Evolutionary conservation across 2,888 invertebrate species (phyloP).

Genomic region (Eretmocerus hayati): DNA sequence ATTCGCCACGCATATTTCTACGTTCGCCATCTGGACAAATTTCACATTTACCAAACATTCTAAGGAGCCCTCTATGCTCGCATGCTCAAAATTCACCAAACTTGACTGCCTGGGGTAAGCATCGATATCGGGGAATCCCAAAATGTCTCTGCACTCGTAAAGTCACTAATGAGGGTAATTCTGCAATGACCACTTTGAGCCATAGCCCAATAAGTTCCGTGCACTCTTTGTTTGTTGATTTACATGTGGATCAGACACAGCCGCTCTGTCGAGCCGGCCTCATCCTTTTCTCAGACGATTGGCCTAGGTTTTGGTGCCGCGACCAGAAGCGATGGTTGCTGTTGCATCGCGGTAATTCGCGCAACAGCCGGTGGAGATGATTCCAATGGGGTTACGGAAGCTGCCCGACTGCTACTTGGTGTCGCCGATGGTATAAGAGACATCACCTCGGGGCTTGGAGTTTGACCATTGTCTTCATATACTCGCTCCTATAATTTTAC

Average conservation of each 20-base stretch:
- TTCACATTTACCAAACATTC: too few species aligned
- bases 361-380: constrained; percentile 50
- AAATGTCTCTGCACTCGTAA: too few species aligned
- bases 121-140: too few species aligned
- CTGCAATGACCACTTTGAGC: too few species aligned
- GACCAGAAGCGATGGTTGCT: constrained; percentile 18
- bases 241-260: constrained; percentile 15
- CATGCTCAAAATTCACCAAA: too few species aligned
- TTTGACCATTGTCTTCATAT: constrained; percentile 40
- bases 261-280: constrained; percentile 6
- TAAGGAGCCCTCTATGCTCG: too few species aligned
- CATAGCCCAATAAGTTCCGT: too few species aligned
- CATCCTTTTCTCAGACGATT: constrained; percentile 21
- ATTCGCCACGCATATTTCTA: too few species aligned
- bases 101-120: too few species aligned
- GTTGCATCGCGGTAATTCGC: constrained; percentile 37
- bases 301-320: constrained; percentile 12
- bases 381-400: constrained; percentile 50
- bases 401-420: constrained; percentile 52
- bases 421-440: constrained; percentile 57
- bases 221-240: too few species aligned
- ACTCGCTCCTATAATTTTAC: constrained; percentile 43
- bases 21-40: too few species aligned
- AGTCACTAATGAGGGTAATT: too few species aligned
- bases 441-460: constrained; percentile 59